Percentiles rank a stretch among this genome's conserved stretches.
phyloP scores from a whole-genome alignment of 2,113 vertebrate genomes.

The Cyprinodon variegatus region DNA sequence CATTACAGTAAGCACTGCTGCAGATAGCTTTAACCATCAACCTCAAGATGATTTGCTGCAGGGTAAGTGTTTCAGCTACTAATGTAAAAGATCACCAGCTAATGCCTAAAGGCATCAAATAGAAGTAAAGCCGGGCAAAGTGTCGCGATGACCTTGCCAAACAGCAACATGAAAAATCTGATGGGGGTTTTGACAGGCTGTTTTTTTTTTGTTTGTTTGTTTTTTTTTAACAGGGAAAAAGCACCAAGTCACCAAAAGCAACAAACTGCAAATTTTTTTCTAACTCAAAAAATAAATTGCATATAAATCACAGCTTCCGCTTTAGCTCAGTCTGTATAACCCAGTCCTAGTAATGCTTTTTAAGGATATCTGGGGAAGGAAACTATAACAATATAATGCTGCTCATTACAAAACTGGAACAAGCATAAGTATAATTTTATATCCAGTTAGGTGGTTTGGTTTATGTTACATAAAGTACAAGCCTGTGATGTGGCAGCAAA shows the following conservation, averaged over 20 bases:
- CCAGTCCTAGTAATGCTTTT: background rate
- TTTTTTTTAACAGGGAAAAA: background rate
- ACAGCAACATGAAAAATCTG: background rate
- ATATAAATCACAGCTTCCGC: too few species aligned
- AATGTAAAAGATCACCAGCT: background rate
- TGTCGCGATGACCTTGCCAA: background rate
- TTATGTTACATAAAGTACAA: background rate
- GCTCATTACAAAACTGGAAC: background rate
- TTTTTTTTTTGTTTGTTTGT: background rate
- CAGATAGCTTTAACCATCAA: slow-evolving; percentile 1
- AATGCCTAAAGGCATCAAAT: background rate
- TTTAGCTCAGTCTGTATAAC: background rate
- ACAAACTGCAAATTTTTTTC: background rate
- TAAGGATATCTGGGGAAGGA: background rate
- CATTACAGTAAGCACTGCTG: background rate
- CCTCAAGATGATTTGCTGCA: background rate
- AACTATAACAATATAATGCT: background rate
- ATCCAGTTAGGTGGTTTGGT: background rate
- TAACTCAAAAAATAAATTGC: background rate
- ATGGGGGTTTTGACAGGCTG: too few species aligned
- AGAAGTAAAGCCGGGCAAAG: background rate
- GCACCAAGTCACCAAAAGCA: background rate
- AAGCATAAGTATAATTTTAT: background rate
- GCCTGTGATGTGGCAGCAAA: background rate
- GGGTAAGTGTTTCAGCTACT: background rate